Conservation (phyloP, 2,888 invertebrate species). For the Philereme vetulata region DNA sequence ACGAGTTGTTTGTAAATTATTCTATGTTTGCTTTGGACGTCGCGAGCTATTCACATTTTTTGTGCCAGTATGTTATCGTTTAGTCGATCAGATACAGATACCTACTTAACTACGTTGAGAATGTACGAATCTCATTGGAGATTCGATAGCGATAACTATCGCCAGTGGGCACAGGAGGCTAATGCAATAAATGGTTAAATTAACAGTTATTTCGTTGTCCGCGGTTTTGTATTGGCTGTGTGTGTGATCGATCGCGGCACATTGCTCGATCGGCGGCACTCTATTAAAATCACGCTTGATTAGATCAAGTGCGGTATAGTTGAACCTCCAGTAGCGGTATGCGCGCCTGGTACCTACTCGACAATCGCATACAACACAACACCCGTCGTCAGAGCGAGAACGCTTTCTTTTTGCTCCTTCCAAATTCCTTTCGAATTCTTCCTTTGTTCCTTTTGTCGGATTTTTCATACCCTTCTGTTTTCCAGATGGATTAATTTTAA, state of each 20-base stretch:
- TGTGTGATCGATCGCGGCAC: slow-evolving; percentile 32
- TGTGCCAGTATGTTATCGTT: slow-evolving; percentile 41
- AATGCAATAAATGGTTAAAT: slow-evolving; percentile 54
- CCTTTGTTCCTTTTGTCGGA: slow-evolving; percentile 70
- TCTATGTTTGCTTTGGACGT: slow-evolving; percentile 41
- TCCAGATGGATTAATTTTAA: slow-evolving; percentile 77
- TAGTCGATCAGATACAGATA: slow-evolving; percentile 39
- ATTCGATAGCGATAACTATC: slow-evolving; percentile 52
- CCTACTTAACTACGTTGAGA: slow-evolving; percentile 32
- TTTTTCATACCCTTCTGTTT: slow-evolving; percentile 77
- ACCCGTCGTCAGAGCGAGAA: slow-evolving; percentile 46
- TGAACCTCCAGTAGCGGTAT: slow-evolving; percentile 67
- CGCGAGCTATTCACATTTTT: slow-evolving; percentile 41
- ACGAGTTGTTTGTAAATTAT: slow-evolving; percentile 51
- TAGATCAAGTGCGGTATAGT: slow-evolving; percentile 72
- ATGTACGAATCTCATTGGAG: slow-evolving; percentile 47
- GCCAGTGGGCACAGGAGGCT: slow-evolving; percentile 41
- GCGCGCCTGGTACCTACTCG: slow-evolving; percentile 68
- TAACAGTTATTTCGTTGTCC: slow-evolving; percentile 52
- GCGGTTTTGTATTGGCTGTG: slow-evolving; percentile 33
- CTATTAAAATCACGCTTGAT: slow-evolving; percentile 78
- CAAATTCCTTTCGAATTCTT: slow-evolving; percentile 65
- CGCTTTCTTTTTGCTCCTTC: slow-evolving; percentile 57
- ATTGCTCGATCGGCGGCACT: slow-evolving; percentile 59
- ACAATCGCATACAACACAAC: slow-evolving; percentile 39